These are phyloP conservation scores for Patella vulgata DNA, from an alignment of 1,140 invertebrate species.

Conservation along the genomic window DNA sequence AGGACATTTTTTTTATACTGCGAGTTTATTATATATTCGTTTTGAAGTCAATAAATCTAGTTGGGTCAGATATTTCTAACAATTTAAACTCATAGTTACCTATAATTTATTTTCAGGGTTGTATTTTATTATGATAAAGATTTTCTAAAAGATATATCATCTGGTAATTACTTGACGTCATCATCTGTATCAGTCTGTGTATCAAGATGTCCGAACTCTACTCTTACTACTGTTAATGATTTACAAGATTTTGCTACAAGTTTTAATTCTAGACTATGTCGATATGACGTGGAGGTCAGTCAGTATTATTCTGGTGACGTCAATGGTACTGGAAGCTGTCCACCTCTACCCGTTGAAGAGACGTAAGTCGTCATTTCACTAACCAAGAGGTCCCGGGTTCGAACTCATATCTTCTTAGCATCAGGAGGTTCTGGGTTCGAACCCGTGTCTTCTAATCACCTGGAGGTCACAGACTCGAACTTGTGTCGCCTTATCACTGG, in stretches of 20 bases:
- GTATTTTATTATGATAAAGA: constrained; percentile 42
- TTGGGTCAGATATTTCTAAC: too few relatives aligned
- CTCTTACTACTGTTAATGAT: constrained; percentile 9
- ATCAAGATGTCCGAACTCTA: constrained; percentile 35
- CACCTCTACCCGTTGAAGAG: constrained; percentile 25
- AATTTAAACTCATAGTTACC: too few relatives aligned
- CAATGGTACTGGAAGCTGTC: constrained; percentile 20
- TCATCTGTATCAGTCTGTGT: constrained; percentile 39
- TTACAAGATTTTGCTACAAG: constrained; percentile 24
- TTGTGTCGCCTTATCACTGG: too few relatives aligned
- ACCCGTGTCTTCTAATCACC: too few relatives aligned
- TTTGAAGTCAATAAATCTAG: too few relatives aligned
- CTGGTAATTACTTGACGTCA: constrained; percentile 1
- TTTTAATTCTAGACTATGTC: constrained; percentile 35
- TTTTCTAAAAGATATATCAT: constrained; percentile 23
- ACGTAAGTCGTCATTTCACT: constrained; percentile 36
- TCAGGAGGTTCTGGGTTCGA: too few relatives aligned
- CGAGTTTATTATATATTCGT: too few relatives aligned
- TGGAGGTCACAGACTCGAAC: too few relatives aligned
- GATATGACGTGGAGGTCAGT: constrained; percentile 34
- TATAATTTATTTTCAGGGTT: constrained; percentile 37
- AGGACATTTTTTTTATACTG: too few relatives aligned
- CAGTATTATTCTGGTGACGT: constrained; percentile 17
- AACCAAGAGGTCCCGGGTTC: too few relatives aligned
- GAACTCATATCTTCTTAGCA: not conserved